phyloP scores from a whole-genome alignment of 2,797 vertebrate genomes.

The Limnodromus scolopaceus region DNA sequence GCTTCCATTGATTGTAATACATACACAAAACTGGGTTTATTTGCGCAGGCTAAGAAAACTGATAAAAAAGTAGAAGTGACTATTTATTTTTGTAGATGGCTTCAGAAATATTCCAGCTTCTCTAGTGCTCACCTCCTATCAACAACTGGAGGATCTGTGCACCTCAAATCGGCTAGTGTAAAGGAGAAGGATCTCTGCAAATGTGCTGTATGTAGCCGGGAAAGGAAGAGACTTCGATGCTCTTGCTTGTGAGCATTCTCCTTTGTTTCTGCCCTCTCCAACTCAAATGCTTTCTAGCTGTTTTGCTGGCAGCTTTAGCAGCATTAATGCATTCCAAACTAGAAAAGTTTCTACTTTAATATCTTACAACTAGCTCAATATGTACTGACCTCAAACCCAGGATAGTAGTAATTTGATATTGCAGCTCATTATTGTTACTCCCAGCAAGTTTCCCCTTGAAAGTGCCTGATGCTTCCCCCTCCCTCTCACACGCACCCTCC shows the following conservation, averaged over 20 bases:
- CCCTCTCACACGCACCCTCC: neutral
- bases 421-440: constrained; percentile 61
- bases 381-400: constrained; percentile 62
- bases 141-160: neutral
- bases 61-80: neutral
- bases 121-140: neutral
- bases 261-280: constrained; percentile 44
- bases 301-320: constrained; percentile 58
- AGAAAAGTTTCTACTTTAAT: constrained; percentile 60
- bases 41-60: neutral
- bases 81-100: neutral
- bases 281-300: constrained; percentile 30
- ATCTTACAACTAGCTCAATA: constrained; percentile 58
- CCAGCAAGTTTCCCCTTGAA: constrained; percentile 19
- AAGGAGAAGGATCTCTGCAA: neutral
- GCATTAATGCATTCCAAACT: constrained; percentile 57
- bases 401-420: constrained; percentile 67
- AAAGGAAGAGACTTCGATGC: neutral
- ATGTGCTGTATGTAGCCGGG: neutral
- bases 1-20: neutral
- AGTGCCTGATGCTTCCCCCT: neutral
- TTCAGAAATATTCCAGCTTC: neutral
- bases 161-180: neutral
- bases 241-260: constrained; percentile 21
- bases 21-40: neutral